Evolutionary conservation across 2,797 vertebrate species (phyloP).

Genomic region (Antennarius maculatus): DNA sequence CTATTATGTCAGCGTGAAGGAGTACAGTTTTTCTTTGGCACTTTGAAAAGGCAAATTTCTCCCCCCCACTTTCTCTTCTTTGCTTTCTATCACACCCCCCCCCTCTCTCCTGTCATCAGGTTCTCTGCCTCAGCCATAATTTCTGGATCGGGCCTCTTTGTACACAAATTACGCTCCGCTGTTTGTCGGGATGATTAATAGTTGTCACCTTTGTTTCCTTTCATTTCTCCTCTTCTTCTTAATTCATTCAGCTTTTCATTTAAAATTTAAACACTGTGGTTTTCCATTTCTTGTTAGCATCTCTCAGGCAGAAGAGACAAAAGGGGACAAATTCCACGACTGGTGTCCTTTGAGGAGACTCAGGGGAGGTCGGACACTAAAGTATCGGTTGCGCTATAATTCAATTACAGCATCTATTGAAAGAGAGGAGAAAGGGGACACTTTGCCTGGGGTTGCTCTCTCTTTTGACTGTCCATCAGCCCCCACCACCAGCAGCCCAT

Average conservation of each 20-base stretch:
- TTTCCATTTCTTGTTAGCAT: constrained; percentile 48
- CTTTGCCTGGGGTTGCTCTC: constrained; percentile 56
- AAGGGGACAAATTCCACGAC: constrained; percentile 52
- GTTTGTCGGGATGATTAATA: constrained; percentile 55
- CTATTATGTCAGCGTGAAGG: constrained; percentile 34
- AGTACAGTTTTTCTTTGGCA: constrained; percentile 45
- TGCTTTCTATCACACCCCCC: constrained; percentile 27
- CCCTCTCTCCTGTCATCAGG: constrained; percentile 35
- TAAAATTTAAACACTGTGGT: constrained; percentile 18
- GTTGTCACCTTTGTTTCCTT: constrained; percentile 14
- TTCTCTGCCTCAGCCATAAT: constrained; percentile 20
- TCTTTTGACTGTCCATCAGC: constrained; percentile 46
- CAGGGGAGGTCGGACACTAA: constrained; percentile 26
- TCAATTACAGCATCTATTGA: constrained; percentile 63
- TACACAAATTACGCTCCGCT: constrained; percentile 31
- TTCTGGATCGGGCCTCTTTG: constrained; percentile 33
- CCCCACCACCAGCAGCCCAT: constrained; percentile 36
- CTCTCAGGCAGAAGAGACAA: constrained; percentile 55
- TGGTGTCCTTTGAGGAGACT: constrained; percentile 47
- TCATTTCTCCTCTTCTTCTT: background rate
- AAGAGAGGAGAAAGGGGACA: constrained; percentile 53
- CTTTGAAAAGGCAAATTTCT: constrained; percentile 43
- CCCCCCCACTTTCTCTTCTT: constrained; percentile 35
- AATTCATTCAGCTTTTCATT: constrained; percentile 29
- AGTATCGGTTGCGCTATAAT: constrained; percentile 68